Evolutionary conservation across 2,113 vertebrate genomes (phyloP).

Genomic region (Gallinago paraguaiae): DNA sequence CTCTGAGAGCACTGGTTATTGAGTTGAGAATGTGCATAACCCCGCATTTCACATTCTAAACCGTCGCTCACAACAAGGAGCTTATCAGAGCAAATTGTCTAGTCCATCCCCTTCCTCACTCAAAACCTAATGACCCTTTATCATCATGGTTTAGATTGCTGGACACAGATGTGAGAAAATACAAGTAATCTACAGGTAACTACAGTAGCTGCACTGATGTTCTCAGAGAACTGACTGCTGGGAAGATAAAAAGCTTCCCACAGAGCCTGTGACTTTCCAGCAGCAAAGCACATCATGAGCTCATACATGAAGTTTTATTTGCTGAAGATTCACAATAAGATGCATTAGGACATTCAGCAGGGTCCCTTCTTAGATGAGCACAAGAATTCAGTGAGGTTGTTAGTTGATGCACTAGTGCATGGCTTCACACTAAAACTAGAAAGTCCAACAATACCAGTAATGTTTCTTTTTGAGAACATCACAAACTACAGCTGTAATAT

Average conservation of each 20-base stretch:
- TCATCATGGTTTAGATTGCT: conserved; percentile 89
- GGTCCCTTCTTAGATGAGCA: conserved; percentile 77
- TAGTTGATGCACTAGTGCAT: conserved; percentile 77
- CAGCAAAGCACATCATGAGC: conserved; percentile 94
- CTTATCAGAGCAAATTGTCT: conserved; percentile 87
- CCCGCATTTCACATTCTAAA: conserved; percentile 82
- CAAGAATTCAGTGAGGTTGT: conserved; percentile 76
- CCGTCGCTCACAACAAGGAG: conserved; percentile 82
- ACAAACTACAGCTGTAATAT: neutral
- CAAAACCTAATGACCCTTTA: conserved; percentile 90
- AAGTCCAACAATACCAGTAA: conserved; percentile 54
- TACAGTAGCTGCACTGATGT: conserved; percentile 89
- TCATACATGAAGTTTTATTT: conserved; percentile 93
- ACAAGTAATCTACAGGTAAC: conserved; percentile 90
- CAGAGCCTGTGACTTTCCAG: conserved; percentile 90
- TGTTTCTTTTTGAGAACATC: conserved; percentile 16
- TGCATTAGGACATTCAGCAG: conserved; percentile 83
- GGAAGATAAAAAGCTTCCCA: conserved; percentile 98
- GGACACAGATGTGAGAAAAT: conserved; percentile 91
- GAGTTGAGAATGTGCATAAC: conserved; percentile 68
- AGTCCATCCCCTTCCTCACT: conserved; percentile 87
- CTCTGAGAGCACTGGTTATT: conserved; percentile 22
- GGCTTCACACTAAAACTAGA: conserved; percentile 66
- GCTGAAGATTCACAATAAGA: conserved; percentile 84
- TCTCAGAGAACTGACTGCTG: conserved; percentile 93